These are phyloP conservation scores for Frankliniella fusca DNA, from an alignment of 2,888 invertebrate species.

Conservation along the genomic window DNA sequence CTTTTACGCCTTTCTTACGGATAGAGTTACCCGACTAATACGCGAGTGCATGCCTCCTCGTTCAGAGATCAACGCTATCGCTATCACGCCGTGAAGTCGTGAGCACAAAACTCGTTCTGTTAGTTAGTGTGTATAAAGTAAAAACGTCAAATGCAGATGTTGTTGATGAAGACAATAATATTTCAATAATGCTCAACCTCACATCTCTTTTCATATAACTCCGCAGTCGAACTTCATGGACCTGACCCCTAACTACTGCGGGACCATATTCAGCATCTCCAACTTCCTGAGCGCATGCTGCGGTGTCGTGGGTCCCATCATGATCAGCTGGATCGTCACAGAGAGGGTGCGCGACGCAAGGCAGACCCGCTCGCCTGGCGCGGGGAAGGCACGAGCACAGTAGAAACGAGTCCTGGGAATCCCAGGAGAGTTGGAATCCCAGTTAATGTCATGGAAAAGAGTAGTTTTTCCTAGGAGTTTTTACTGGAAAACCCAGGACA, in stretches of 20 bases:
- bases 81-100: too few species aligned
- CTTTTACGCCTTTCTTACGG: too few species aligned
- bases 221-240: constrained; percentile 5
- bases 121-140: too few species aligned
- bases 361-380: background rate
- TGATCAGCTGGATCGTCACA: background rate
- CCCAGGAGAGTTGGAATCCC: background rate
- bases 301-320: background rate
- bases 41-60: too few species aligned
- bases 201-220: too few species aligned
- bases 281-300: background rate
- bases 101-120: too few species aligned
- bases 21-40: too few species aligned
- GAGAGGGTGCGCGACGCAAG: background rate
- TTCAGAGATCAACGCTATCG: too few species aligned
- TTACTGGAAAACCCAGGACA: background rate
- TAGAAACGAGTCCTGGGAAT: too few species aligned
- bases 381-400: background rate
- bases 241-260: background rate
- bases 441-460: background rate
- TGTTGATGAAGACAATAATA: too few species aligned
- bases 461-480: background rate
- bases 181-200: too few species aligned
- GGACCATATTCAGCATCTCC: background rate
- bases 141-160: too few species aligned